Conservation (phyloP, 2,797 vertebrate species). For the Xiphophorus birchmanni region DNA sequence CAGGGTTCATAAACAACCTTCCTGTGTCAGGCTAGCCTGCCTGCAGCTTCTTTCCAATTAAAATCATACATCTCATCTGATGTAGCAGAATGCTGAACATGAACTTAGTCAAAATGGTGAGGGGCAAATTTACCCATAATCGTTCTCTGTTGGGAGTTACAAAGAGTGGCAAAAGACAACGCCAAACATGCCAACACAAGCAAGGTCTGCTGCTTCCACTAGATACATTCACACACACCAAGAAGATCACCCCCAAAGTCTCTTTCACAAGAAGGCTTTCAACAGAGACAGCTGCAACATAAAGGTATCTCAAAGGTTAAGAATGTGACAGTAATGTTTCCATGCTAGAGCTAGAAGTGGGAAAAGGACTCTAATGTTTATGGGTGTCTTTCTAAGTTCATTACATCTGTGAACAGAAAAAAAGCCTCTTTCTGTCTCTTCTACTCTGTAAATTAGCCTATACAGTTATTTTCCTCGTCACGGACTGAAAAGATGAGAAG, state of each 20-base stretch:
- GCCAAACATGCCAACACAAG: constrained; percentile 33
- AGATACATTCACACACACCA: constrained; percentile 26
- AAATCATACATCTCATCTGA: background rate
- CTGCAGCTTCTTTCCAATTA: background rate
- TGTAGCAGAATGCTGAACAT: background rate
- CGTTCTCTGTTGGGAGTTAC: background rate
- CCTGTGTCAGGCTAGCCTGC: background rate
- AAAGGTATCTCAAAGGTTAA: constrained; percentile 54
- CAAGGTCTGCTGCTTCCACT: constrained; percentile 3
- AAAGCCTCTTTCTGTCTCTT: background rate
- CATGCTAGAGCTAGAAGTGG: constrained; percentile 24
- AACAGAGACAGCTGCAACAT: constrained; percentile 61
- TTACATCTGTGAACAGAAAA: background rate
- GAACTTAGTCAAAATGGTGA: background rate
- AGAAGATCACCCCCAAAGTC: constrained; percentile 28
- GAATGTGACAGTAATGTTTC: constrained; percentile 44
- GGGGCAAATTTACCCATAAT: background rate
- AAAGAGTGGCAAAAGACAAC: background rate
- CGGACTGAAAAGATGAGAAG: constrained; percentile 19
- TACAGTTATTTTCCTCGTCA: background rate
- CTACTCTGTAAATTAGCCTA: background rate
- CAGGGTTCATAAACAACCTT: background rate
- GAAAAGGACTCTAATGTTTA: constrained; percentile 9
- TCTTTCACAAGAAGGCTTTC: constrained; percentile 54
- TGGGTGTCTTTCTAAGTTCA: constrained; percentile 1